Evolutionary conservation across 1,140 invertebrate genomes (phyloP).

Genomic region (Hesperophylax magnus): DNA sequence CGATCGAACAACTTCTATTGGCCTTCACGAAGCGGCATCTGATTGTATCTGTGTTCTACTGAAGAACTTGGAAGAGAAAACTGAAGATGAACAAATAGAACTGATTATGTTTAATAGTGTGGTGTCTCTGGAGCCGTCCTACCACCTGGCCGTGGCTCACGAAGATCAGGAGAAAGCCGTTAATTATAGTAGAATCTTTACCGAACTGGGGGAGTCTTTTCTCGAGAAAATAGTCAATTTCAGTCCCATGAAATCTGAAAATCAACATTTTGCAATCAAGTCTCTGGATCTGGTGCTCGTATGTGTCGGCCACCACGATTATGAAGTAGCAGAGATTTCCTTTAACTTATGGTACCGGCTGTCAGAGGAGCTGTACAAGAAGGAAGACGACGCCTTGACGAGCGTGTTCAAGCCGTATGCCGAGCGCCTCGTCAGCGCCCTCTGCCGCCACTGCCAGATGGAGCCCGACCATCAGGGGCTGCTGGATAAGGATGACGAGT

Average conservation of each 20-base stretch:
- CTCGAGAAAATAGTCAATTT: slow-evolving; percentile 84
- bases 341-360: slow-evolving; percentile 98
- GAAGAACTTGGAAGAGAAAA: slow-evolving; percentile 83
- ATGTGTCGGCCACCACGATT: slow-evolving; percentile 97
- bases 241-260: slow-evolving; percentile 65
- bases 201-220: slow-evolving; percentile 93
- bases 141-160: slow-evolving; percentile 91
- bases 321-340: slow-evolving; percentile 97
- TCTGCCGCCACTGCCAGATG: slow-evolving; percentile 73
- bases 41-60: slow-evolving; percentile 93
- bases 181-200: slow-evolving; percentile 96
- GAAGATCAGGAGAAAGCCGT: slow-evolving; percentile 94
- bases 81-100: slow-evolving; percentile 77
- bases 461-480: slow-evolving; percentile 79
- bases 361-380: slow-evolving; percentile 94
- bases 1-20: slow-evolving; percentile 75
- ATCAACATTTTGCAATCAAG: slow-evolving; percentile 86
- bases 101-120: slow-evolving; percentile 87
- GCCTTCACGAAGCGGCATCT: slow-evolving; percentile 90
- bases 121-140: slow-evolving; percentile 85
- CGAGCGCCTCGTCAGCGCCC: slow-evolving; percentile 86
- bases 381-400: slow-evolving; percentile 84
- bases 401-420: slow-evolving; percentile 90
- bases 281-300: slow-evolving; percentile 91
- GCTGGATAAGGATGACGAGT: slow-evolving; percentile 90